Percentiles rank a stretch among this genome's conserved stretches.
phyloP scores from a whole-genome alignment of 2,113 vertebrate species.

The Chaenocephalus aceratus region DNA sequence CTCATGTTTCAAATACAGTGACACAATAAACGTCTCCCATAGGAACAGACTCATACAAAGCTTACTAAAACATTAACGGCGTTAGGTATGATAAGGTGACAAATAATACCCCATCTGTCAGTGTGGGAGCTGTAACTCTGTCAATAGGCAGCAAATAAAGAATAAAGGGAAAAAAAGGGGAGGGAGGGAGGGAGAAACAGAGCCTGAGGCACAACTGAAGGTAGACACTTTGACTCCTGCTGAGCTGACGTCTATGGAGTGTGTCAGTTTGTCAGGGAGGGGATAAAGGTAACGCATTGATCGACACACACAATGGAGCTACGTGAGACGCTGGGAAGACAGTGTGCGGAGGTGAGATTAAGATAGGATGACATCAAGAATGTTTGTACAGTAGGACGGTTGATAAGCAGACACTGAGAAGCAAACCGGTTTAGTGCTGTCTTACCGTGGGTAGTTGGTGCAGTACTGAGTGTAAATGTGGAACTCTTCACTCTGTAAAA shows the following conservation, averaged over 20 bases:
- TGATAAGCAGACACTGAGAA: not conserved
- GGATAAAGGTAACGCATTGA: conserved; percentile 54
- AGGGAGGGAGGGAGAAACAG: conserved; percentile 14
- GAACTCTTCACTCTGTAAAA: conserved; percentile 94
- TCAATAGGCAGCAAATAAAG: conserved; percentile 62
- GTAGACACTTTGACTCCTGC: conserved; percentile 76
- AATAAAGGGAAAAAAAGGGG: conserved; percentile 6
- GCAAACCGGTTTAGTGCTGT: not conserved
- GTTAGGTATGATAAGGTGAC: conserved; percentile 62
- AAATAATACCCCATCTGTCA: conserved; percentile 75
- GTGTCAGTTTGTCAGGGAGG: conserved; percentile 38
- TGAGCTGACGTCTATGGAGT: conserved; percentile 50
- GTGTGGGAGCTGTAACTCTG: conserved; percentile 55
- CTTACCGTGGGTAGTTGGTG: conserved; percentile 94
- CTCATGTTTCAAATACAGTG: conserved; percentile 57
- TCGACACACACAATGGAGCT: conserved; percentile 58
- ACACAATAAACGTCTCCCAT: conserved; percentile 24
- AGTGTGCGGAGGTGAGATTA: conserved; percentile 51
- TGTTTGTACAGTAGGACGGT: conserved; percentile 5
- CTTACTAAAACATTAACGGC: conserved; percentile 73
- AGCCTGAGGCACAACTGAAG: conserved; percentile 70
- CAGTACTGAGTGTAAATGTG: conserved; percentile 97
- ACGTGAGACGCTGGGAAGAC: conserved; percentile 75
- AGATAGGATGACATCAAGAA: conserved; percentile 35
- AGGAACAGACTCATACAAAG: conserved; percentile 43